Conservation (phyloP, 2,888 invertebrate genomes). For the Rotaria sp. region DNA sequence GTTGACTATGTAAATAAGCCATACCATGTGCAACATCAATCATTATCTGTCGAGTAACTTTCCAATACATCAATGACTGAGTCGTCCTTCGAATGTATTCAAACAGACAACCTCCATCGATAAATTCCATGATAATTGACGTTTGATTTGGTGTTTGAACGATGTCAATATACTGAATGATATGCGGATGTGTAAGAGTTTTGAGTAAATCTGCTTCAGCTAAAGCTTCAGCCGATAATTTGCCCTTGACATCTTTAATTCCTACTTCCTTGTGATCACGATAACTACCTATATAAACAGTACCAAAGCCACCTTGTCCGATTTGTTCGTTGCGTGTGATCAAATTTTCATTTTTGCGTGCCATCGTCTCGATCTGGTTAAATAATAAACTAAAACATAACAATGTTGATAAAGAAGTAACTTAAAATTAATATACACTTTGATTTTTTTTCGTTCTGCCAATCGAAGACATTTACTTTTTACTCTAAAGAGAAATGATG, state of each 20-base stretch:
- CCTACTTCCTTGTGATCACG: not conserved
- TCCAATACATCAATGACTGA: not conserved
- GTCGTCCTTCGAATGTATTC: not conserved
- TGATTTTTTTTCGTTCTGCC: too few relatives aligned
- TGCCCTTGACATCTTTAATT: not conserved
- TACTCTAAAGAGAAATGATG: too few relatives aligned
- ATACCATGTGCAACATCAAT: not conserved
- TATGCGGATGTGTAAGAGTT: not conserved
- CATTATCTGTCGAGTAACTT: not conserved
- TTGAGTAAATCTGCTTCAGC: not conserved
- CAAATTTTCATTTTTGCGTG: not conserved
- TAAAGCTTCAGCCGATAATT: not conserved
- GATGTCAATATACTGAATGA: not conserved
- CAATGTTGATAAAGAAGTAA: too few relatives aligned
- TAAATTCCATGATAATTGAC: not conserved
- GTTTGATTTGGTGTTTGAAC: not conserved
- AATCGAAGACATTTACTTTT: too few relatives aligned
- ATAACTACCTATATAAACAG: not conserved
- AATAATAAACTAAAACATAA: too few relatives aligned
- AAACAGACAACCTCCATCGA: not conserved
- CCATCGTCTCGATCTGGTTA: not conserved
- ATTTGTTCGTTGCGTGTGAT: not conserved
- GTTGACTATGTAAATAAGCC: not conserved
- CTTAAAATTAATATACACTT: too few relatives aligned
- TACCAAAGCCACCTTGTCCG: not conserved